Percentiles rank a stretch among this genome's conserved stretches.
phyloP scores from a whole-genome alignment of 2,888 invertebrate species.

The Rhamphomyia laevipes region DNA sequence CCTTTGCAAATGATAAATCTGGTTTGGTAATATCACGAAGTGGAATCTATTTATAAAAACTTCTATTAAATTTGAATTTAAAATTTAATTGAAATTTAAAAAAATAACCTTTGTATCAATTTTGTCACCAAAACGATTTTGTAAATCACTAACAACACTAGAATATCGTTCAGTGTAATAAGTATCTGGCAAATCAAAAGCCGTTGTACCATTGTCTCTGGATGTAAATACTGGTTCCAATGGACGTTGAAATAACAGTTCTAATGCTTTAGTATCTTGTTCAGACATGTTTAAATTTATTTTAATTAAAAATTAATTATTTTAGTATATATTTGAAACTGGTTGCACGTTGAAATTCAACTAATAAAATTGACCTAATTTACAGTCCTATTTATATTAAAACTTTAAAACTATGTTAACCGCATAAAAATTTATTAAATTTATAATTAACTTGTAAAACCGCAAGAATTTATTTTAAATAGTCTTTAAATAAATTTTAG shows the following conservation, averaged over 20 bases:
- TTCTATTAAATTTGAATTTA: background rate
- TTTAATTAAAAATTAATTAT: background rate
- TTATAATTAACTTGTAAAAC: too few relatives aligned
- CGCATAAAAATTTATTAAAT: too few relatives aligned
- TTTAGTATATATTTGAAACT: background rate
- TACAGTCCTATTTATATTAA: too few relatives aligned
- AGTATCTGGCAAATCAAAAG: slow-evolving; percentile 31
- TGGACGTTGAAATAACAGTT: slow-evolving; percentile 32
- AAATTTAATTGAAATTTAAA: background rate
- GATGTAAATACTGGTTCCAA: slow-evolving; percentile 33
- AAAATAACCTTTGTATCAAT: slow-evolving; percentile 22
- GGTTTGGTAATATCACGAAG: slow-evolving; percentile 28
- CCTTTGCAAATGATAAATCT: slow-evolving; percentile 25
- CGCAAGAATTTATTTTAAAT: too few relatives aligned
- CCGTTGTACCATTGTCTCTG: slow-evolving; percentile 28
- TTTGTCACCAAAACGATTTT: slow-evolving; percentile 27
- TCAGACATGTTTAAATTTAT: background rate
- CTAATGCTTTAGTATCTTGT: slow-evolving; percentile 23
- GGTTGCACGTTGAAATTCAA: too few relatives aligned
- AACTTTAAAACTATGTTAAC: too few relatives aligned
- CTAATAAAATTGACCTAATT: too few relatives aligned
- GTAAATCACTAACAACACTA: slow-evolving; percentile 24
- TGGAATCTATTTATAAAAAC: slow-evolving; percentile 22
- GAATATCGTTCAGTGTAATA: slow-evolving; percentile 28
- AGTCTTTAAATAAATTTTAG: too few relatives aligned